phyloP scores from a whole-genome alignment of 2,888 invertebrate species.

The Agrochola lota region DNA sequence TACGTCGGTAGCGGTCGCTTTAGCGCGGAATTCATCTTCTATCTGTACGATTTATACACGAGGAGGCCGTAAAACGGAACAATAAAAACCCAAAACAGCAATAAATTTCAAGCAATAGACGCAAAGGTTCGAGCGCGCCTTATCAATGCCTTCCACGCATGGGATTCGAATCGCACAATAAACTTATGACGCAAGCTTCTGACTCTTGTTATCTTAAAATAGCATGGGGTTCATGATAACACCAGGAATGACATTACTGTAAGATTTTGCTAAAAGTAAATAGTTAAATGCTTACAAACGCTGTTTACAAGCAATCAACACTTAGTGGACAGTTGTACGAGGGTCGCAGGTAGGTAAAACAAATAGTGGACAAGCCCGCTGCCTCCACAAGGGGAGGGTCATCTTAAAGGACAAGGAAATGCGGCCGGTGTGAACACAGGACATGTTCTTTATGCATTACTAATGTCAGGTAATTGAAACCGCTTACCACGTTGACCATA shows the following conservation, averaged over 20 bases:
- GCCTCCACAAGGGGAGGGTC: constrained; percentile 83
- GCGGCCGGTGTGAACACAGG: constrained; percentile 81
- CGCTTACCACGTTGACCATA: constrained; percentile 82
- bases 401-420: constrained; percentile 86
- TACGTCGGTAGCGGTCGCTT: constrained; percentile 84
- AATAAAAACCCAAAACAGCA: constrained; percentile 91
- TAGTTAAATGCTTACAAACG: constrained; percentile 73
- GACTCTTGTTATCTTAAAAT: constrained; percentile 64
- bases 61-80: constrained; percentile 91
- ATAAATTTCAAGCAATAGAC: constrained; percentile 91
- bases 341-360: constrained; percentile 88
- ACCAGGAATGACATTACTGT: constrained; percentile 52
- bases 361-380: constrained; percentile 86
- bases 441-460: constrained; percentile 88
- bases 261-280: constrained; percentile 68
- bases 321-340: constrained; percentile 87
- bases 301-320: constrained; percentile 90
- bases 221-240: constrained; percentile 42
- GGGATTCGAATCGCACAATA: constrained; percentile 86
- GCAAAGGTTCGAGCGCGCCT: constrained; percentile 90
- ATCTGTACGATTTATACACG: constrained; percentile 90
- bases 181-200: constrained; percentile 86
- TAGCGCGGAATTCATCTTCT: constrained; percentile 89
- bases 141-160: constrained; percentile 90
- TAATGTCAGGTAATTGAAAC: constrained; percentile 88